Evolutionary conservation across 2,797 vertebrate genomes (phyloP).

Genomic region (Eulemur albifrons): DNA sequence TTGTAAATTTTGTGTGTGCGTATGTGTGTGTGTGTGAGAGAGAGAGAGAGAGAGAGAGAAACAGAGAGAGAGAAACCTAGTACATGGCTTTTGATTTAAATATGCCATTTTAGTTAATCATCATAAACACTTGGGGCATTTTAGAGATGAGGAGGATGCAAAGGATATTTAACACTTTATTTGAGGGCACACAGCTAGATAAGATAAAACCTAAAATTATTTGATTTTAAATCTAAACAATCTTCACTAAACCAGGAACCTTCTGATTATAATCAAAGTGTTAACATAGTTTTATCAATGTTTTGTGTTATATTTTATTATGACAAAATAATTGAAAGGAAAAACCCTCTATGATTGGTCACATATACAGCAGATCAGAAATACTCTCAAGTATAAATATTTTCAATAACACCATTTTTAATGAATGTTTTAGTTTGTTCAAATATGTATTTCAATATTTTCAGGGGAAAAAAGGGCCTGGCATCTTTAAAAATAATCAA

Average conservation of each 20-base stretch:
- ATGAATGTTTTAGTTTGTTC: not conserved
- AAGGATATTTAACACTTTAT: not conserved
- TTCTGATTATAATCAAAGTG: not conserved
- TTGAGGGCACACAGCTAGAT: not conserved
- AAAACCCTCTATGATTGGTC: not conserved
- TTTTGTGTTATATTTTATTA: not conserved
- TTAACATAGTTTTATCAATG: not conserved
- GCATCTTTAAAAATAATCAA: not conserved
- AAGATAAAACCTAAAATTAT: not conserved
- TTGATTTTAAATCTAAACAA: not conserved
- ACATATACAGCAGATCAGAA: not conserved
- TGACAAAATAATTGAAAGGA: not conserved
- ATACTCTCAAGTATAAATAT: not conserved
- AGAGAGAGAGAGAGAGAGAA: not conserved
- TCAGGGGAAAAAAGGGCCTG: not conserved
- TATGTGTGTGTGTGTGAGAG: too few species aligned
- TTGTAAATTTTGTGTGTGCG: not conserved
- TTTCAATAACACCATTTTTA: not conserved
- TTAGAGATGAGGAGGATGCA: not conserved
- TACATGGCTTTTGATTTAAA: not conserved
- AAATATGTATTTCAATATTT: not conserved
- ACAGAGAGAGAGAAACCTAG: not conserved
- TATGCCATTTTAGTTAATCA: not conserved
- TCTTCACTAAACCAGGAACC: not conserved
- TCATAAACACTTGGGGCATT: not conserved